Conservation (phyloP, 2,888 invertebrate genomes). For the Endotricha flammealis region DNA sequence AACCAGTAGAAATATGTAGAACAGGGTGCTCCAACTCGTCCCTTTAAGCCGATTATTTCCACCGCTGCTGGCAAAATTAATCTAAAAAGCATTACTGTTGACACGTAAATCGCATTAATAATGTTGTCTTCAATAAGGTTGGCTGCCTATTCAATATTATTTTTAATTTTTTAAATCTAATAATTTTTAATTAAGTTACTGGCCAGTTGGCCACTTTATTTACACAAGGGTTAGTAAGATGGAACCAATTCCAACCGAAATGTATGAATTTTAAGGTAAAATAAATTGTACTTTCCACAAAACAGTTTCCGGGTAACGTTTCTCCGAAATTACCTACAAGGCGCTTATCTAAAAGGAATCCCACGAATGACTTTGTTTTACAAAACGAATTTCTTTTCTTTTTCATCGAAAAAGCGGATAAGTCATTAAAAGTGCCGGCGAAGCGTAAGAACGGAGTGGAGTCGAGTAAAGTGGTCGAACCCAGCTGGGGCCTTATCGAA, state of each 20-base stretch:
- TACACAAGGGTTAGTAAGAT: too few relatives aligned
- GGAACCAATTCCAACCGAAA: too few relatives aligned
- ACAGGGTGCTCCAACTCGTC: slow-evolving; percentile 23
- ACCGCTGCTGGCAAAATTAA: slow-evolving; percentile 47
- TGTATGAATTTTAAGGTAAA: too few relatives aligned
- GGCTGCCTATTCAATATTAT: too few relatives aligned
- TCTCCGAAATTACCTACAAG: not conserved
- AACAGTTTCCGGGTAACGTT: not conserved
- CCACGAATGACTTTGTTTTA: slow-evolving; percentile 29
- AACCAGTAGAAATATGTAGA: slow-evolving; percentile 4
- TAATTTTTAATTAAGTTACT: too few relatives aligned
- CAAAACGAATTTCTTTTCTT: slow-evolving; percentile 43
- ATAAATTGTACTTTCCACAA: too few relatives aligned
- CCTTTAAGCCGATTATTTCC: slow-evolving; percentile 43
- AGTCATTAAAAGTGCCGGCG: slow-evolving; percentile 72
- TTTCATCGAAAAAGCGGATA: slow-evolving; percentile 53
- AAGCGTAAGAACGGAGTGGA: slow-evolving; percentile 60
- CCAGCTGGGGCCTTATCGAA: slow-evolving; percentile 53
- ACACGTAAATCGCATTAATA: slow-evolving; percentile 46
- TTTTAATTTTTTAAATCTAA: too few relatives aligned
- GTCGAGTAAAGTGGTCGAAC: slow-evolving; percentile 58
- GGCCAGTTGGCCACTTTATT: too few relatives aligned
- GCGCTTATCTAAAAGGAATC: not conserved
- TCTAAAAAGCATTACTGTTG: slow-evolving; percentile 43
- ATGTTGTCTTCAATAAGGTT: slow-evolving; percentile 5